Base-by-base conservation (phyloP, 2,113 vertebrate genomes). In the Campylomormyrus tamandua region DNA sequence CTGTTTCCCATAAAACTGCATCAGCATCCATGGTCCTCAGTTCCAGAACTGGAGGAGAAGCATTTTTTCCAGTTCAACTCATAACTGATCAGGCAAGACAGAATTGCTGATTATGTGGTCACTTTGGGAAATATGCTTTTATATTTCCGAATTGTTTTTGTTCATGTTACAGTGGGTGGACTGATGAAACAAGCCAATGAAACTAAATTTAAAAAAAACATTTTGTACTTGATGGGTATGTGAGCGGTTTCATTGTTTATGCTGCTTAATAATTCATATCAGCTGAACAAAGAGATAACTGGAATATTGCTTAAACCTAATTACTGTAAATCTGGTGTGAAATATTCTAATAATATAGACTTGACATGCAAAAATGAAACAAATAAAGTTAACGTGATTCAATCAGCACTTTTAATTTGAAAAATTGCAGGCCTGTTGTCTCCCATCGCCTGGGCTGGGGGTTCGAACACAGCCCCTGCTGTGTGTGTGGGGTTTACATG, bases 241-340 rank as follows among this genome's bases (percentile, higher is more conserved):
- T 39, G 74, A 80, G 31, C 5, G 1, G 39, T 35, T 35, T 80
- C 35, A 80, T 19, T 80, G 74, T 80, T 80, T 42, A 80, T 80
- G 35, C 31, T 80, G 35, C 74, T 80, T 39, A 80, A 80, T 80
- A 80, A 80, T 80, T 80, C 74, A 80, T 80, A 80, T 19, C 74
- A 42, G 74, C 74, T 80, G 74, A 80, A 80, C 74, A 80, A 80
- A 80, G 35, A 39, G 74, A 80, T 35, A 80, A 35, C 74, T 80
- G 74, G 74, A 80, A 80, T 35, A 80, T 80, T 80, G 74, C 35
- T 42, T 80, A 80, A 80, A 80, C 74, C 74, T 80, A 80, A 80
- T 80, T 80, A 31, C 31, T 31, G 31, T 31, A 80, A 31, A 80
- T 80, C 35, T 80, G 17, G 31, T 80, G 35, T 80, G 74, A 39